Evolutionary conservation across 92 coral and sea anemone species (phyloP).

Genomic region (Porites cylindrica): DNA sequence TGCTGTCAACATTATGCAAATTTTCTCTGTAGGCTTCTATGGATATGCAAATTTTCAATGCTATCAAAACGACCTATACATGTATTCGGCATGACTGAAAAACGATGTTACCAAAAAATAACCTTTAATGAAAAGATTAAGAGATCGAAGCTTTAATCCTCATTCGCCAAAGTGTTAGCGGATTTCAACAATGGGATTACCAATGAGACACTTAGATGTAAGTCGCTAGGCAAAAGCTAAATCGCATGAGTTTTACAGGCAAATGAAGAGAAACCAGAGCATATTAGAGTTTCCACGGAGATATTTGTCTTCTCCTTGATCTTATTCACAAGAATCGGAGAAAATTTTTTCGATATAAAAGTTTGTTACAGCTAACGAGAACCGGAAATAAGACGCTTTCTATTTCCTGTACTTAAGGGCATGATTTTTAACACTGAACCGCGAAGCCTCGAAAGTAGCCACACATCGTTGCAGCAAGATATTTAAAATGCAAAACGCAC

Average conservation of each 20-base stretch:
- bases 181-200: conserved; percentile 21
- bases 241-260: conserved; percentile 2
- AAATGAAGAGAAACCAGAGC: neutral
- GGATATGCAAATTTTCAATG: conserved; percentile 48
- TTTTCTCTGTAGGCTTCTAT: conserved; percentile 25
- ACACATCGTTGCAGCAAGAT: conserved; percentile 2
- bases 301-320: neutral
- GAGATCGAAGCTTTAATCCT: conserved; percentile 37
- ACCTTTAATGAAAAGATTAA: conserved; percentile 14
- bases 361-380: conserved; percentile 65
- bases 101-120: conserved; percentile 10
- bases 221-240: neutral
- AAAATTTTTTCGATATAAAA: neutral
- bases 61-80: neutral
- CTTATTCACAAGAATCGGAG: neutral
- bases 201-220: conserved; percentile 11
- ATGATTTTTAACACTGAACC: conserved; percentile 14
- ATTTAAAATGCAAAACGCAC: neutral
- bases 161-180: conserved; percentile 8
- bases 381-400: conserved; percentile 68
- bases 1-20: conserved; percentile 57
- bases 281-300: neutral
- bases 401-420: conserved; percentile 58
- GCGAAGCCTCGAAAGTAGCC: neutral
- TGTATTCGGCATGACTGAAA: conserved; percentile 25